These are phyloP conservation scores for Arctopsyche grandis DNA, from an alignment of 1,140 invertebrate genomes.

Conservation along the genomic window DNA sequence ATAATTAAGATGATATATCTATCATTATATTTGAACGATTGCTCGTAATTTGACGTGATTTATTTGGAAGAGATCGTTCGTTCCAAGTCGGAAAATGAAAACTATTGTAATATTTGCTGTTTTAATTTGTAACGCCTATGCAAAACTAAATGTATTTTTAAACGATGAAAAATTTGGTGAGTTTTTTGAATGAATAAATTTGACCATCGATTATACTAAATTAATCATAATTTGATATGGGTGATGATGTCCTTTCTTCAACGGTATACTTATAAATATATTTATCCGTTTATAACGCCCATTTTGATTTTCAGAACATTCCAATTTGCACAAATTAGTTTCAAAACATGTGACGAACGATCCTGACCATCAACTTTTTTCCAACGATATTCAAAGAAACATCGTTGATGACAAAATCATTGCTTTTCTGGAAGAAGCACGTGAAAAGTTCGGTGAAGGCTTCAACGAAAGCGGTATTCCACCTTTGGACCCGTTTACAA, in stretches of 20 bases:
- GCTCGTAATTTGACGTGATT: no score
- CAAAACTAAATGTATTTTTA: conserved; percentile 10
- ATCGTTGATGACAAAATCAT: conserved; percentile 50
- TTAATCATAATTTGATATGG: not conserved
- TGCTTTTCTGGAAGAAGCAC: conserved; percentile 39
- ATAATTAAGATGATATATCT: no score
- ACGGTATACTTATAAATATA: no score
- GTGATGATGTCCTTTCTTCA: no score
- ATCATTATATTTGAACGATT: no score
- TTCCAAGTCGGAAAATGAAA: no score
- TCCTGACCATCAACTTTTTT: not conserved
- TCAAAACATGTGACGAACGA: no score
- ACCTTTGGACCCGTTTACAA: conserved; percentile 48
- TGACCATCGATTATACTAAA: not conserved
- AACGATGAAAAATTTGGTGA: conserved; percentile 30
- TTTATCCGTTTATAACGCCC: no score
- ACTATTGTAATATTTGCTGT: conserved; percentile 3
- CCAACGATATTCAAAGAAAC: conserved; percentile 26
- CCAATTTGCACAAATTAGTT: no score
- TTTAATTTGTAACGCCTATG: not conserved
- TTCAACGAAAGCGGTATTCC: conserved; percentile 49
- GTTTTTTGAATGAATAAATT: not conserved
- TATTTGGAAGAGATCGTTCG: no score
- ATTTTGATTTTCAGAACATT: no score
- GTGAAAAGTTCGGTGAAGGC: conserved; percentile 43